Conservation (phyloP, 2,797 vertebrate species). For the Catamblyrhynchus diadema region DNA sequence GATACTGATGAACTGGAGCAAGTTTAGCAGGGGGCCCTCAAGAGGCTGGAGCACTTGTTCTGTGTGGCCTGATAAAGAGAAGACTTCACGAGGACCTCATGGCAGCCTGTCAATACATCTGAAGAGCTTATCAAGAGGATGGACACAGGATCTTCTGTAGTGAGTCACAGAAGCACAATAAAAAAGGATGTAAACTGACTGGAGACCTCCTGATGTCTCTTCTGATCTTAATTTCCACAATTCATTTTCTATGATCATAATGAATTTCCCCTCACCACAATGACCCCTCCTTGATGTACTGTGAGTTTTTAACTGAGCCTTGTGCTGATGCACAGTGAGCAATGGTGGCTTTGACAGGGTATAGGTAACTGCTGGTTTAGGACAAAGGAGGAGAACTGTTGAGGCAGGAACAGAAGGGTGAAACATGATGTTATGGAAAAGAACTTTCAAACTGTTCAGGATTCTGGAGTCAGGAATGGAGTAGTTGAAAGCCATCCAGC, state of each 20-base stretch:
- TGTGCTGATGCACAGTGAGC: neutral
- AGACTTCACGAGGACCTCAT: neutral
- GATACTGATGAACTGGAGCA: neutral
- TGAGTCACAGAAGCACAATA: neutral
- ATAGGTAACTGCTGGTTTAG: neutral
- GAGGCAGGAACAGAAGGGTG: neutral
- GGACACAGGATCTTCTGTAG: neutral
- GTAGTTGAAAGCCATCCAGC: neutral
- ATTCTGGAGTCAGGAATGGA: neutral
- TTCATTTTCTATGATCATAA: neutral
- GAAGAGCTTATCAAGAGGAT: neutral
- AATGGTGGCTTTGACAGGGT: neutral
- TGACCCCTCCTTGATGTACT: neutral
- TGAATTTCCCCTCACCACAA: neutral
- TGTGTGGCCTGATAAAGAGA: neutral
- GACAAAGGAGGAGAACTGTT: neutral
- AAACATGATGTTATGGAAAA: neutral
- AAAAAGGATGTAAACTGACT: neutral
- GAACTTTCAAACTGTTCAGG: neutral
- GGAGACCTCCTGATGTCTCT: neutral
- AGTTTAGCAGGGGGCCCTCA: neutral
- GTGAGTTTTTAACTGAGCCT: neutral
- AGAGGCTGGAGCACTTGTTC: neutral
- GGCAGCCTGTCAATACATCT: neutral
- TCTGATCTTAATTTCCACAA: neutral